Evolutionary conservation across 2,797 vertebrate genomes (phyloP), one percentile per base, ranked within the genome.

Genomic region (Alosa sapidissima): DNA sequence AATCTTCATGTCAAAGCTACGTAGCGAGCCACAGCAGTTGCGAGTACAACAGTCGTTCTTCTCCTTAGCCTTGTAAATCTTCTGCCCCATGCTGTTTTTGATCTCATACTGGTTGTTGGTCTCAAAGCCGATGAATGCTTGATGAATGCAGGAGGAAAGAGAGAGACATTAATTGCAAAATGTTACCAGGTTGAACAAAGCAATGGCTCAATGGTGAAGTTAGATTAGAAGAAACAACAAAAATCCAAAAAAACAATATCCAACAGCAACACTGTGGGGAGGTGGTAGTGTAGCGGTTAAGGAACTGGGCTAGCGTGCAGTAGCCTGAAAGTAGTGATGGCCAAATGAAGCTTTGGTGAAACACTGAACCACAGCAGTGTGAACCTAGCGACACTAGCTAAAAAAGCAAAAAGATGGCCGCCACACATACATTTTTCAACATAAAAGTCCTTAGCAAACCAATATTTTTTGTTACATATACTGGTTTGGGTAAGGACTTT

Each of bases 21-120:
- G 95, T 85, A 96, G 91, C 0, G 97, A 91, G 1, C 97, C 97
- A 5, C 96, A 98, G 94, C 97, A 98, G 91, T 97, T 96, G 8
- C 97, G 95, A 0, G 96, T 96, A 85, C 97, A 98, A 89, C 96
- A 97, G 92, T 96, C 96, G 47, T 94, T 98, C 91, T 96, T 96
- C 92, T 98, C 97, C 13, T 96, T 96, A 14, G 96, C 96, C 21
- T 95, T 92, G 88, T 96, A 97, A 86, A 98, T 94, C 88, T 94
- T 96, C 78, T 97, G 96, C 58, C 96, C 96, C 2, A 96, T 62
- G 58, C 95, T 97, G 72, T 97, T 97, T 88, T 96, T 97, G 82
- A 98, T 93, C 85, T 97, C 97, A 0, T 98, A 98, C 88, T 95
- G 93, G 87, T 96, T 98, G 92, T 97, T 96, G 28, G 93, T 96